phyloP scores from a whole-genome alignment of 2,797 vertebrate genomes.

The Rhynchotus rufescens region DNA sequence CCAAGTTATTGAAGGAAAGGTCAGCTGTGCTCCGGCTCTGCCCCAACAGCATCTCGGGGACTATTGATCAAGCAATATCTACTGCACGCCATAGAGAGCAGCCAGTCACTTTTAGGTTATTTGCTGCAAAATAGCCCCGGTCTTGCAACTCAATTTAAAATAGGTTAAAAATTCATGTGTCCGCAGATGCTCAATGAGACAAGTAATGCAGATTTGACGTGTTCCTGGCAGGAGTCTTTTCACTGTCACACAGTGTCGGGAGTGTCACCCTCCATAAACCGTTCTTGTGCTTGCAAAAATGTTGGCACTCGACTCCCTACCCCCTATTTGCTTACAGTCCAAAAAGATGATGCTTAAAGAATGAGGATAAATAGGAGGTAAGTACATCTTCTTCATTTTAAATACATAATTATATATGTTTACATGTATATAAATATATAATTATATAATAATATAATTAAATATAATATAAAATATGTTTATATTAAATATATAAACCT shows the following conservation, averaged over 20 bases:
- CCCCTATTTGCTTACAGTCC: not conserved
- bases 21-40: not conserved
- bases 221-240: not conserved
- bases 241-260: not conserved
- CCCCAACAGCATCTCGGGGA: not conserved
- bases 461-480: too few species aligned
- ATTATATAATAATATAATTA: too few species aligned
- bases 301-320: not conserved
- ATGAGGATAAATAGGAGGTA: not conserved
- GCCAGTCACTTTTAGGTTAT: not conserved
- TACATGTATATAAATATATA: not conserved
- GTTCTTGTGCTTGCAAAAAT: not conserved
- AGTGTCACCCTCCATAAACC: not conserved
- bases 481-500: too few species aligned
- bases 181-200: not conserved
- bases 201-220: not conserved
- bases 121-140: not conserved
- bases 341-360: not conserved
- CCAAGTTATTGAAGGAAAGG: conserved; percentile 33
- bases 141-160: conserved; percentile 24
- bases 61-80: conserved; percentile 8
- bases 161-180: conserved; percentile 37
- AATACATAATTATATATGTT: not conserved
- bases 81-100: not conserved
- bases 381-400: not conserved